These are phyloP conservation scores for Diabrotica undecimpunctata DNA, from an alignment of 1,140 invertebrate genomes.

Conservation along the genomic window DNA sequence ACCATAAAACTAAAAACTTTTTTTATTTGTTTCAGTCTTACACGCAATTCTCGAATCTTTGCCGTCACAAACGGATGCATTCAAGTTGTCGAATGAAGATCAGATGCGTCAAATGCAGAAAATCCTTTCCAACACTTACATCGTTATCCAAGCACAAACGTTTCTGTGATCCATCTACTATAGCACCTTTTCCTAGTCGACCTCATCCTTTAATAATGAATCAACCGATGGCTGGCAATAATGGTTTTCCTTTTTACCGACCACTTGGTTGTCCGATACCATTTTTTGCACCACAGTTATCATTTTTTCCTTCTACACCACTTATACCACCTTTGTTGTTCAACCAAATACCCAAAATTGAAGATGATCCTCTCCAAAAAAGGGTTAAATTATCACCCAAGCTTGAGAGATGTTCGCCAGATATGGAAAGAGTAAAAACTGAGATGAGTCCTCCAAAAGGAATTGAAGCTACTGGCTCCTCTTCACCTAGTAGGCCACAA, in stretches of 20 bases:
- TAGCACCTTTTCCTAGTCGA: slow-evolving; percentile 51
- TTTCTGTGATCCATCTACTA: slow-evolving; percentile 69
- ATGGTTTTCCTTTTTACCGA: slow-evolving; percentile 67
- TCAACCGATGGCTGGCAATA: slow-evolving; percentile 50
- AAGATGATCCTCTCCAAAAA: slow-evolving; percentile 34
- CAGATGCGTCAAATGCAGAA: slow-evolving; percentile 88
- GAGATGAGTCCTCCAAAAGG: slow-evolving; percentile 62
- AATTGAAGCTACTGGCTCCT: slow-evolving; percentile 62
- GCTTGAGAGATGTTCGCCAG: slow-evolving; percentile 2
- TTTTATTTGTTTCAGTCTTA: slow-evolving; percentile 77
- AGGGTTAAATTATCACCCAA: not conserved
- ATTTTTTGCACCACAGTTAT: slow-evolving; percentile 53
- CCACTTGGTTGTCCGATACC: slow-evolving; percentile 46
- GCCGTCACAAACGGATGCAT: slow-evolving; percentile 98
- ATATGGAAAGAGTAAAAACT: slow-evolving; percentile 45
- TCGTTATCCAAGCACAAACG: slow-evolving; percentile 80
- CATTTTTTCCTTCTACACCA: slow-evolving; percentile 51
- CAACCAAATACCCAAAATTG: slow-evolving; percentile 44
- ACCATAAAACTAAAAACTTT: not conserved
- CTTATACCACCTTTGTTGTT: slow-evolving; percentile 54
- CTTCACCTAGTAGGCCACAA: slow-evolving; percentile 59
- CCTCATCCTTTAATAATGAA: slow-evolving; percentile 50
- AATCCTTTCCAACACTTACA: slow-evolving; percentile 85
- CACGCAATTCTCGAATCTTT: slow-evolving; percentile 99
- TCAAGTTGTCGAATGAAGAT: slow-evolving; percentile 82